Evolutionary conservation across 1,140 invertebrate genomes (phyloP), one percentile per base, ranked within the genome.

Genomic region (Drosophila arawakana): DNA sequence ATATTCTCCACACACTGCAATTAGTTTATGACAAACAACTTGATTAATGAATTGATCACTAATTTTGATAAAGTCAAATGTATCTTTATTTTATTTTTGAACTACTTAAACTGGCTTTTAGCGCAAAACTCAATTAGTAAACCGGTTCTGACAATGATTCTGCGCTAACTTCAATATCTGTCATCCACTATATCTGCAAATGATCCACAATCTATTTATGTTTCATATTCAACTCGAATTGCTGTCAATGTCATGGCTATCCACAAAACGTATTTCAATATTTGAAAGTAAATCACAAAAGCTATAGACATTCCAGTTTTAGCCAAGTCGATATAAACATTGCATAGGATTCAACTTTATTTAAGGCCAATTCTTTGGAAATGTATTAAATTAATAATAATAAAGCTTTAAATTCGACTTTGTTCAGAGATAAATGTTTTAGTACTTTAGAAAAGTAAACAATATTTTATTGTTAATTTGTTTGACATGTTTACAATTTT

Each of bases 1-100:
- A 97, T 96, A 80, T 97, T 97, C 92, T 97, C 97, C 10, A 97
- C 96, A 90, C 97, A 97, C 96, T 97, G 92, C 1, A 93, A 93
- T 59, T 34, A 18, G 25, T 13, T 37, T 9, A 41, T 39, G 9
- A 54, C 1, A 6, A 30, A 69, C 7, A 35, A 18, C 18, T 21
- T 10, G 34, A n/a, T 30, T 18, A 18, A 7, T 46, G 30, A 37
- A 44, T 49, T 47, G 8, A 8, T n/a, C 4, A 30, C 1, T 39
- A 54, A 39, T 7, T 21, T 46, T 44, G 34, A 9, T 15, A 18
- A 30, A 25, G 6, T 41, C 41, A 13, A 13, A 7, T 39, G 4
- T 69, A 61, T 73, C 50, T 44, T 58, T 47, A 15, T 18, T n/a
- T 18, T 18, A 34, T 47, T 25, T 18, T n/a, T 18, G 10, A 34